Evolutionary conservation across 2,113 vertebrate species (phyloP).

Genomic region (Oncorhynchus mykiss): DNA sequence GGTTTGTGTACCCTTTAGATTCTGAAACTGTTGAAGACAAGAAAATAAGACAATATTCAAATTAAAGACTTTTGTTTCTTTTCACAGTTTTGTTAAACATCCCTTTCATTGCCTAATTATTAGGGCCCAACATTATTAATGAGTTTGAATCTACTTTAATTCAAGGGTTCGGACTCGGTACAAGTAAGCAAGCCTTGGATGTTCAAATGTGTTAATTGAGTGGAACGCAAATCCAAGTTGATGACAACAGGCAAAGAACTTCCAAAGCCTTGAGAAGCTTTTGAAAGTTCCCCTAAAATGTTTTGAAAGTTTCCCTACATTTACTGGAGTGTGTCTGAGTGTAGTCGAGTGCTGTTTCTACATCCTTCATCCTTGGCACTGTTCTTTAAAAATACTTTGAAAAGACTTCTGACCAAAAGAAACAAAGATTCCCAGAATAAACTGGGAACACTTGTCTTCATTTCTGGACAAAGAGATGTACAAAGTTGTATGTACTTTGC

Average conservation of each 20-base stretch:
- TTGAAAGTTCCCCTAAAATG: background rate
- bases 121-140: too few species aligned
- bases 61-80: too few species aligned
- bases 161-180: background rate
- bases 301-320: background rate
- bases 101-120: too few species aligned
- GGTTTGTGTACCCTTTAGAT: background rate
- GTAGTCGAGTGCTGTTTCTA: background rate
- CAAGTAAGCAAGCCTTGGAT: background rate
- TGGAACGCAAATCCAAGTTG: slow-evolving; percentile 18
- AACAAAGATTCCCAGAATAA: too few species aligned
- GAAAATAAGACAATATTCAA: too few species aligned
- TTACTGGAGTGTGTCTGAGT: slow-evolving; percentile 14
- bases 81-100: too few species aligned
- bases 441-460: too few species aligned
- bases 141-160: too few species aligned
- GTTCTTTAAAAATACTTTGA: background rate
- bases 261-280: background rate
- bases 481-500: too few species aligned
- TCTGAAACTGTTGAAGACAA: too few species aligned
- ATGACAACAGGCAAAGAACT: slow-evolving; percentile 13
- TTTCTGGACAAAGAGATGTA: too few species aligned
- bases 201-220: slow-evolving; percentile 23
- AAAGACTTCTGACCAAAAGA: too few species aligned
- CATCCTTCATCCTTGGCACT: background rate